Base-by-base conservation (phyloP, 2,888 invertebrate genomes). In the Meghimatium bilineatum region DNA sequence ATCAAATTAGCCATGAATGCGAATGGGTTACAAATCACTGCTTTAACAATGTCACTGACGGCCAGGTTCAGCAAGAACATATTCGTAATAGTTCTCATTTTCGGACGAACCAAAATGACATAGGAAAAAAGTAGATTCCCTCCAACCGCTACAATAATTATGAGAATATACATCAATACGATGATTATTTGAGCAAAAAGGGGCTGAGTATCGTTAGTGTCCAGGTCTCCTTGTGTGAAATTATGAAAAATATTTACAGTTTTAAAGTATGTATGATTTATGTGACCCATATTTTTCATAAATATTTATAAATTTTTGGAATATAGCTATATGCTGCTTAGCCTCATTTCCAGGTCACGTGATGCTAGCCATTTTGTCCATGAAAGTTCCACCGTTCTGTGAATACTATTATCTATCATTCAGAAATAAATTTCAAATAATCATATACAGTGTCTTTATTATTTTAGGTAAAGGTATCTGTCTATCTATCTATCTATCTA, bases 61-160 rank as follows among this genome's bases (percentile, higher is more conserved):
- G 94, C 94, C 83, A 94, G 90, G 87, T 94, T 94, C 17, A 93
- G 89, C 52, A 94, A 92, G 83, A 94, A 92, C 83, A 93, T 97
- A 94, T 98, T 98, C 56, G 98, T 98, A 5, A 98, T 97, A 0
- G 97, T 97, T 90, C 96, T 95, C 97, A 98, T 97, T 69, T 97
- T 95, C 0, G 97, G 96, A 38, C 96, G 96, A 1, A 96, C 95
- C 87, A 96, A 95, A 0, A 98, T 97, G 49, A 97, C 96, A 93
- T 96, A 97, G 93, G 97, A 97, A 44, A 98, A 97, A 67, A 95
- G 80, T 92, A 94, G 88, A 93, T 95, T 93, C 0, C 94, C 94
- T 14, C 94, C 92, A 20, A 95, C 90, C 0, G 94, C 94, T 6
- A 94, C 89, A 26, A 94, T 88, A 34, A 94, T 93, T 36, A 94